Base-by-base conservation (phyloP, 2,888 invertebrate species). In the Cheilosia vulpina region DNA sequence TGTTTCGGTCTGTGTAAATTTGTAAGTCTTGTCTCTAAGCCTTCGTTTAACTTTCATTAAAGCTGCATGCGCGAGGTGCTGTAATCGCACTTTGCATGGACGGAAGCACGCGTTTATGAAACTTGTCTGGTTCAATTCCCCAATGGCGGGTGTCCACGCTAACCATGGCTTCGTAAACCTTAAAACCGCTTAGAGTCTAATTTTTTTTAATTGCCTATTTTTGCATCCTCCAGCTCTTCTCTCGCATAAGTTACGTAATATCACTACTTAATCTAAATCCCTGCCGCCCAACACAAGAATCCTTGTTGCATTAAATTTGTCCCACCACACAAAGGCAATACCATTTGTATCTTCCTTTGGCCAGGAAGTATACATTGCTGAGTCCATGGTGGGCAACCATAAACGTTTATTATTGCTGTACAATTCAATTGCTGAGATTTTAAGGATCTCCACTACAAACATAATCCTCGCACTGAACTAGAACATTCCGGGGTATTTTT, bases 391-490 rank as follows among this genome's bases (percentile, higher is more conserved):
- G 81, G 85, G 58, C 72, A 47, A 68, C 71, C 81, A 58, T 76
- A 77, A 76, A 81, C 77, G 68, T 76, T 81, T 81, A 81, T 77
- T 85, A 77, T 81, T 77, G 77, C 76, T 63, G 52, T 63, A 50
- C 81, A 81, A 81, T 85, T 81, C 81, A 85, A 85, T 81, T 85
- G 81, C 76, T 85, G 76, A 80, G 76, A 76, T 81, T 72, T 62
- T 57, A 62, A 68, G 62, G 72, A 72, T 60, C 43, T 17, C 4
- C 19, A 41, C 27, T 57, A 31, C 9, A 34, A 68, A 60, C 63
- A 65, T 79, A 69, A 79, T 83, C 79, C 79, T 68, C 62, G 38
- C 69, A 73, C 72, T 58, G 47, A 55, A 68, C 72, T 63, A 47
- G 50, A 81, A 69, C 55, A 47, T n/a, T 65, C 47, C 57, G 19